These are phyloP conservation scores for Sebastes baramenuke DNA, from an alignment of 2,797 vertebrate genomes.

Conservation along the genomic window DNA sequence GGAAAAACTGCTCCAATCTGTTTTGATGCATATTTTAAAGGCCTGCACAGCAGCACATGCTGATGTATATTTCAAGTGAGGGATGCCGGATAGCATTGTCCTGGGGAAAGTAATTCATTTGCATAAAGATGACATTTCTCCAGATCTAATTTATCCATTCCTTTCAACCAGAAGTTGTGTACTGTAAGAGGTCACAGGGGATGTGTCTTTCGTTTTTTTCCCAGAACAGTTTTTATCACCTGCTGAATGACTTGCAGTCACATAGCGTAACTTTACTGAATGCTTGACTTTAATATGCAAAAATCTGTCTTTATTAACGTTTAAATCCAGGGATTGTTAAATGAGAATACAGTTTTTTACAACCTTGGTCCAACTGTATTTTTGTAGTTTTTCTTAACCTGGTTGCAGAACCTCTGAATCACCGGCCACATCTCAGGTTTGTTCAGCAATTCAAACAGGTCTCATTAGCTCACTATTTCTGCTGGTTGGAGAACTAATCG, in stretches of 20 bases:
- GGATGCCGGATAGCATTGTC: conserved; percentile 8
- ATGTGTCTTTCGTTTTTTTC: not conserved
- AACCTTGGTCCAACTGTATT: not conserved
- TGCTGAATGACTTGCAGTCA: not conserved
- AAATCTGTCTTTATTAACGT: not conserved
- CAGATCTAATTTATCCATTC: conserved; percentile 44
- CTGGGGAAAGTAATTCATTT: conserved; percentile 30
- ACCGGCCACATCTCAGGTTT: not conserved
- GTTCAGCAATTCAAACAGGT: not conserved
- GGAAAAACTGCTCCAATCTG: conserved; percentile 33
- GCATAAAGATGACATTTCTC: conserved; percentile 45
- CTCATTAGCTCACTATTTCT: not conserved
- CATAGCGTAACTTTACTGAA: not conserved
- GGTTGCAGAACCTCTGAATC: not conserved
- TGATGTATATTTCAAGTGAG: conserved; percentile 36
- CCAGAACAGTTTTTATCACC: not conserved
- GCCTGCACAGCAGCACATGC: not conserved
- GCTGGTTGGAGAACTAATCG: not conserved
- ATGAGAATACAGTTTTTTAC: not conserved
- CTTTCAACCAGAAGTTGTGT: not conserved
- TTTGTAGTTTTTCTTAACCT: not conserved
- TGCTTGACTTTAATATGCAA: too few relatives aligned
- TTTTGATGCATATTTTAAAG: conserved; percentile 58
- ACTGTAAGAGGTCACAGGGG: conserved; percentile 29
- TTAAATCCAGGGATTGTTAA: not conserved